phyloP scores from a whole-genome alignment of 2,113 vertebrate species.

The Opisthocomus hoazin region DNA sequence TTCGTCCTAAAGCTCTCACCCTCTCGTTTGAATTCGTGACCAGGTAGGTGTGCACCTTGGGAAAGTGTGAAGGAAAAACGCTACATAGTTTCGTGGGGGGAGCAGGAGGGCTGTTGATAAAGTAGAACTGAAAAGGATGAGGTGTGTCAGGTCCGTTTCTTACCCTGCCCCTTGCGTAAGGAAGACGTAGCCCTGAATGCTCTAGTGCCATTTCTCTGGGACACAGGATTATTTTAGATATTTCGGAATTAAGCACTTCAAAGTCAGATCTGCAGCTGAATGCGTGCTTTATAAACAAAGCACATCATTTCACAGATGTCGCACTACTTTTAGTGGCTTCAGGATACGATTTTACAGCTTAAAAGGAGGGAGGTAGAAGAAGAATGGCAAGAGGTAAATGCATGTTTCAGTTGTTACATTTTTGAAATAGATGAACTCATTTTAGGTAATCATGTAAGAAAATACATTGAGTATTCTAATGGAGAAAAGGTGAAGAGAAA shows the following conservation, averaged over 20 bases:
- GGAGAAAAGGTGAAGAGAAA: neutral
- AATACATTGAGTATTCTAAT: neutral
- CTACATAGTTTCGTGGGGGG: neutral
- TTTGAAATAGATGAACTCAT: neutral
- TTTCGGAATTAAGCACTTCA: conserved; percentile 22
- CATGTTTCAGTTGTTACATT: neutral
- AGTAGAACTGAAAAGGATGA: neutral
- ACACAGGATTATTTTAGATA: conserved; percentile 5
- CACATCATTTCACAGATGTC: conserved; percentile 29
- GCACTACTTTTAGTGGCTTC: neutral
- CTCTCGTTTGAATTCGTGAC: neutral
- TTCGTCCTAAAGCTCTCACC: neutral
- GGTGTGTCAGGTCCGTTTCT: neutral
- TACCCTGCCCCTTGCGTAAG: neutral
- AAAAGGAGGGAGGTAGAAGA: neutral
- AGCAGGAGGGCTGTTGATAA: neutral
- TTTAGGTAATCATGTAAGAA: conserved; percentile 19
- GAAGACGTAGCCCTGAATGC: neutral
- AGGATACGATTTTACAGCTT: conserved; percentile 10
- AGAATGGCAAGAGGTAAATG: neutral
- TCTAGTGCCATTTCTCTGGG: neutral
- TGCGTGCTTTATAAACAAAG: conserved; percentile 37
- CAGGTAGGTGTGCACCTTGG: neutral
- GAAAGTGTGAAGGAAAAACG: neutral
- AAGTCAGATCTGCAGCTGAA: conserved; percentile 31